Evolutionary conservation across 2,113 vertebrate genomes (phyloP).

Genomic region (Pygoscelis antarcticus): DNA sequence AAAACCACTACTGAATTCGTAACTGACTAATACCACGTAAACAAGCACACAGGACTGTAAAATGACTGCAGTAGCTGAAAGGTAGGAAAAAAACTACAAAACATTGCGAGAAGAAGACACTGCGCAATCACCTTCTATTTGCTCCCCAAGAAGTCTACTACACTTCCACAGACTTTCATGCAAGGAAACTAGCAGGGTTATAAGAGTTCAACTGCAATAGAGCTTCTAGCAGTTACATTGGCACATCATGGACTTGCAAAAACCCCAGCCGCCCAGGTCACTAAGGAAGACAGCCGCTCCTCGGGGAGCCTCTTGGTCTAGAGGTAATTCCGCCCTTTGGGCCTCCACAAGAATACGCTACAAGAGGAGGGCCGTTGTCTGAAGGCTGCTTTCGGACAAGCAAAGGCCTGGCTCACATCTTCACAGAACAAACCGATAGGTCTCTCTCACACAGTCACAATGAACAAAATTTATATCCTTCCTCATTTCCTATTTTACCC

Average conservation of each 20-base stretch:
- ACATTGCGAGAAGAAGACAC: neutral
- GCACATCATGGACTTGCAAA: neutral
- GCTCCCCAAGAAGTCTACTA: neutral
- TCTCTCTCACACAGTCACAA: neutral
- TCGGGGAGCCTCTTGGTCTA: neutral
- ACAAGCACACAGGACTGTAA: neutral
- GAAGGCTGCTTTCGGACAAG: neutral
- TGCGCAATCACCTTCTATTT: neutral
- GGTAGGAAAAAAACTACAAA: neutral
- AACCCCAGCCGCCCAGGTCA: neutral
- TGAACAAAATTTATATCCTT: neutral
- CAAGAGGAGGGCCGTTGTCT: neutral
- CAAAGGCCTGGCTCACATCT: neutral
- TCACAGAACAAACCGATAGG: neutral
- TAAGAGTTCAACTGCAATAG: neutral
- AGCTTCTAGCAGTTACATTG: neutral
- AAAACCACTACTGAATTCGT: neutral
- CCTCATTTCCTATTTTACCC: neutral
- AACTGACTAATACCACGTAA: neutral
- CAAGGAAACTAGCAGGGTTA: neutral
- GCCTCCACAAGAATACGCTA: neutral
- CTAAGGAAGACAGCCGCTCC: neutral
- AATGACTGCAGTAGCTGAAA: neutral
- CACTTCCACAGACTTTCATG: neutral
- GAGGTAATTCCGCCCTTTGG: neutral